phyloP scores from a whole-genome alignment of 2,113 vertebrate species.

The Ochotona curzoniae region DNA sequence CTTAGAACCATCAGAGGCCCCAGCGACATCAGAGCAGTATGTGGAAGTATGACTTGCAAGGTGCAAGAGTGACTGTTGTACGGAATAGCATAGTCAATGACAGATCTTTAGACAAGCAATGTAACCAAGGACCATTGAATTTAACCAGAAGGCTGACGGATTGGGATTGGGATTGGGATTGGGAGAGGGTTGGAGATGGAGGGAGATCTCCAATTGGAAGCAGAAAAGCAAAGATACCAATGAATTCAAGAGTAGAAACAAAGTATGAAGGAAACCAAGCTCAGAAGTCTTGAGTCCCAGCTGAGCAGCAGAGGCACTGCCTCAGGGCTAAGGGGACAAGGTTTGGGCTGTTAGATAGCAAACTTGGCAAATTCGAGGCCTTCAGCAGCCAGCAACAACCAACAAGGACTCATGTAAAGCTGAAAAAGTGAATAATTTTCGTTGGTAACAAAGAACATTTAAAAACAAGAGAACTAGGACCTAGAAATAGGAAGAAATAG shows the following conservation, averaged over 20 bases:
- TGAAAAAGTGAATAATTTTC: neutral
- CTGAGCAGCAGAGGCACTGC: neutral
- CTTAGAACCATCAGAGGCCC: neutral
- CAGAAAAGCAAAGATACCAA: neutral
- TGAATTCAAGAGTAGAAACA: neutral
- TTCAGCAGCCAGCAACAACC: neutral
- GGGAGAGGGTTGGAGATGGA: neutral
- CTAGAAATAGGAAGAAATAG: neutral
- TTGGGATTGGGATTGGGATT: too few relatives aligned
- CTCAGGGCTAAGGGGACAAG: neutral
- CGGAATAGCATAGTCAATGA: neutral
- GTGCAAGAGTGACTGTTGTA: neutral
- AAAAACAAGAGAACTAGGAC: neutral
- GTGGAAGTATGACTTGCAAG: constrained; percentile 5
- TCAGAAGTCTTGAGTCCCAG: neutral
- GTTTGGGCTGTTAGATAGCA: neutral
- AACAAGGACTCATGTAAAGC: neutral
- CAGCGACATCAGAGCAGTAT: neutral
- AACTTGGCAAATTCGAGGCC: neutral
- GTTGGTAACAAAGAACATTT: neutral
- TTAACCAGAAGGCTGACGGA: neutral
- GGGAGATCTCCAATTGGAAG: neutral
- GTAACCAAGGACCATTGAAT: neutral
- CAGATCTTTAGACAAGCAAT: neutral
- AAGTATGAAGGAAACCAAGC: neutral